phyloP scores from a whole-genome alignment of 2,113 vertebrate species.

The Plecturocebus donacophilus region DNA sequence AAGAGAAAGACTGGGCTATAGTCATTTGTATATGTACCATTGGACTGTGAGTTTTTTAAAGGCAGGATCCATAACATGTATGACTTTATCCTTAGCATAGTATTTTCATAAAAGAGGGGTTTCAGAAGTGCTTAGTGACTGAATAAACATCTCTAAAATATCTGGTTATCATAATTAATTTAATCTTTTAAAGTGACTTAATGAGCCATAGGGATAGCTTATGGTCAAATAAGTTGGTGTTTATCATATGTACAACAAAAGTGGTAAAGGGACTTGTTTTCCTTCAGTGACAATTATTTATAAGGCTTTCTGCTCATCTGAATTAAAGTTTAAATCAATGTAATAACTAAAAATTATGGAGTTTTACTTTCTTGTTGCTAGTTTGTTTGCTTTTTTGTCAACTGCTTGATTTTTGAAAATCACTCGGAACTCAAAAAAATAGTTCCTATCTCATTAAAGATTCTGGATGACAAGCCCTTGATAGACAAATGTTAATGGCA shows the following conservation, averaged over 20 bases:
- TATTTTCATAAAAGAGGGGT: neutral
- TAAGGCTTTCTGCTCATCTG: neutral
- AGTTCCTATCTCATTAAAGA: neutral
- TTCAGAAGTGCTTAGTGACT: neutral
- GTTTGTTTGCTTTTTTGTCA: neutral
- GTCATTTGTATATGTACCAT: neutral
- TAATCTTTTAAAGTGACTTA: neutral
- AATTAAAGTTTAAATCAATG: neutral
- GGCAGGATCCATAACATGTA: neutral
- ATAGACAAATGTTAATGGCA: neutral
- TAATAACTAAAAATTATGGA: constrained; percentile 7
- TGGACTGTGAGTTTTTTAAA: neutral
- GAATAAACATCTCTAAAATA: neutral
- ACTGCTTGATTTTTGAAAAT: neutral
- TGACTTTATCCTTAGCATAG: neutral
- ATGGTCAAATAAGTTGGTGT: neutral
- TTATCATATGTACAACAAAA: neutral
- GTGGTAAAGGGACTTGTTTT: neutral
- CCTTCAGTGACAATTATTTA: neutral
- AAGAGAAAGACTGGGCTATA: neutral
- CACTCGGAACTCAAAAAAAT: neutral
- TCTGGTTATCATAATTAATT: neutral
- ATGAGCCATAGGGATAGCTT: neutral
- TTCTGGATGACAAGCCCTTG: constrained; percentile 5
- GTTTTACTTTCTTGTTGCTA: neutral